Evolutionary conservation across 2,888 invertebrate genomes (phyloP), one percentile per base, ranked within the genome.

Genomic region (Ecliptopera silaceata): DNA sequence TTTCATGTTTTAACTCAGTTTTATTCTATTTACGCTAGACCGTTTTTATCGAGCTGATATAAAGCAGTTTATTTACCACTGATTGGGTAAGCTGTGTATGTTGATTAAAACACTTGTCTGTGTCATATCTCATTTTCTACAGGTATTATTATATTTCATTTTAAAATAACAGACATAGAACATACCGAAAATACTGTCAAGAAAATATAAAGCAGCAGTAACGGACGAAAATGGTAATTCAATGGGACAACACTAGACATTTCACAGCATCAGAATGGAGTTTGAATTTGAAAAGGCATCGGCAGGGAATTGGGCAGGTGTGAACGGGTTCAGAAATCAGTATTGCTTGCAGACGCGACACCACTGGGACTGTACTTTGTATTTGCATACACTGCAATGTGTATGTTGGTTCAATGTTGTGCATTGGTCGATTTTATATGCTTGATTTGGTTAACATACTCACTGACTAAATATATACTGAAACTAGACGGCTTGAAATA

Each of bases 221-320:
- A 26, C 26, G 11, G 22, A 17, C 31, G 45, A 32, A 51, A 58
- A 52, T 52, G 53, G 56, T 53, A 61, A 57, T 54, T 36, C 46
- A 54, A 47, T 46, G 48, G 31, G 38, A 62, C 49, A 56, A 39
- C 49, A 43, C 51, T 49, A 60, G 65, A 74, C 68, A 75, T 76
- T 68, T 64, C 64, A 61, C 65, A 68, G 44, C 54, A 65, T 59
- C 45, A 58, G 72, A 80, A 83, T 82, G 71, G 74, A 79, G 76
- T 80, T 80, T 77, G 80, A 77, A 84, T 79, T 71, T 72, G 74
- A 72, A 79, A 81, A 74, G 74, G 74, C 68, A 70, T 76, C 66
- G 57, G 46, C 61, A 63, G 74, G 74, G 79, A 79, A 80, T 80
- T 71, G 77, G 72, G 75, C 79, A 84, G 84, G 82, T 83, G 79